Base-by-base conservation (phyloP, 2,888 invertebrate genomes). In the Dioctria linearis region DNA sequence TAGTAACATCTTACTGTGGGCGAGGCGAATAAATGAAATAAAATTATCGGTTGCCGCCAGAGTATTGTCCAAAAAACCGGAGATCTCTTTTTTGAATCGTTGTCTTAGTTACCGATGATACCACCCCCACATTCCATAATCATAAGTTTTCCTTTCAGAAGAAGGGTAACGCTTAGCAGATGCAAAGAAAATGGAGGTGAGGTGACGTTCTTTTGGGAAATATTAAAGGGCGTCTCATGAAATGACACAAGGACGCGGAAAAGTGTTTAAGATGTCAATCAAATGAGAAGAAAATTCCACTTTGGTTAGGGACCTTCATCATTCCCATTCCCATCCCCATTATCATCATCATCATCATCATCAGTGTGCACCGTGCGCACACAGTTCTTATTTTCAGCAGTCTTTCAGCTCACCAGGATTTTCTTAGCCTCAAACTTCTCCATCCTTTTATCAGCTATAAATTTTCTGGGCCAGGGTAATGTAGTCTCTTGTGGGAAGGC, bases 31-130 rank as follows among this genome's bases (percentile, higher is more conserved):
- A 46, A 63, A 49, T 59, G 75, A 76, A 63, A 76, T 73, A 3
- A 76, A 76, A 63, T 40, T 76, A 76, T 76, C 63, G 76, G 76
- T 46, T n/a, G 76, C 76, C 76, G 25, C 25, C 25, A 25, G 25
- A 76, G 61, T 76, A 76, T 49, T 39, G 63, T 63, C 76, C 63
- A 11, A 76, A 76, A 76, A 59, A 42, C 40, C 40, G 59, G 42
- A 75, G 37, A 59, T 40, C 59, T n/a, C 57, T 25, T 39, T 69
- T 25, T 46, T 43, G 13, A 13, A 59, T 65, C 37, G 59, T 61
- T 75, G 75, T 59, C 61, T 75, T 75, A 75, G 75, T 59, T 59
- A 75, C 54, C 9, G 71, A 25, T 5, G 59, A 40, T 54, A 51
- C n/a, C 71, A 39, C 8, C 71, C 57, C 40, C 9, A 8, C 5